A percentile compares a stretch with the other conserved stretches of the same genome.
Conservation (phyloP, 2,113 vertebrate genomes). For the Crotalus horridus region DNA sequence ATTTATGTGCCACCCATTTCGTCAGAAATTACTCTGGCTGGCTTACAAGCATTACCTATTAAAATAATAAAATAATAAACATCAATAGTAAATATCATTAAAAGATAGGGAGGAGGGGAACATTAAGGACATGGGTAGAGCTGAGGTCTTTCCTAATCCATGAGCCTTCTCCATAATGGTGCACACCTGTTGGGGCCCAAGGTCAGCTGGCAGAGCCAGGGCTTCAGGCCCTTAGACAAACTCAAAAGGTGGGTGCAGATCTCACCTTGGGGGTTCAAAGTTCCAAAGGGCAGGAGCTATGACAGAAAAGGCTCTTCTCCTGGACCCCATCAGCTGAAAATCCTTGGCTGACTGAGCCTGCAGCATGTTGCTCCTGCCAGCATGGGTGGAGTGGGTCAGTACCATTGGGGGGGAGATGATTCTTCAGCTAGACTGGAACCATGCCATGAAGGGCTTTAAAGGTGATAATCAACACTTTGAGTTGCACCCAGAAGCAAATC, state of each 20-base stretch:
- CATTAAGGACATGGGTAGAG: neutral
- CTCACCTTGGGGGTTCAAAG: neutral
- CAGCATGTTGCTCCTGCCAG: neutral
- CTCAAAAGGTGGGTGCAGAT: neutral
- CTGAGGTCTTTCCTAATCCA: neutral
- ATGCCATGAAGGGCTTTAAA: neutral
- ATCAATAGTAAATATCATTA: neutral
- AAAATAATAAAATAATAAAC: neutral
- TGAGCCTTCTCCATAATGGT: neutral
- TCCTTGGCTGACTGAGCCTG: neutral
- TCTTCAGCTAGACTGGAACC: neutral
- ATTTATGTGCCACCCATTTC: neutral
- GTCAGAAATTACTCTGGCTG: neutral
- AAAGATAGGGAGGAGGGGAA: neutral
- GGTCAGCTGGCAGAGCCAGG: neutral
- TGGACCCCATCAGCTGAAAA: neutral
- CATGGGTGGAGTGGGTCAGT: neutral
- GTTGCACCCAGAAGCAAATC: neutral
- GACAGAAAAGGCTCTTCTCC: neutral
- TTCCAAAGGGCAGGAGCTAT: neutral
- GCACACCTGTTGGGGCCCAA: neutral
- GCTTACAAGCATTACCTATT: neutral
- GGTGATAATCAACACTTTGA: neutral
- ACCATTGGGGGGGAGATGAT: neutral
- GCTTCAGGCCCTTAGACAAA: neutral